Conservation (phyloP, 2,113 vertebrate genomes). For the Aplodontia rufa region DNA sequence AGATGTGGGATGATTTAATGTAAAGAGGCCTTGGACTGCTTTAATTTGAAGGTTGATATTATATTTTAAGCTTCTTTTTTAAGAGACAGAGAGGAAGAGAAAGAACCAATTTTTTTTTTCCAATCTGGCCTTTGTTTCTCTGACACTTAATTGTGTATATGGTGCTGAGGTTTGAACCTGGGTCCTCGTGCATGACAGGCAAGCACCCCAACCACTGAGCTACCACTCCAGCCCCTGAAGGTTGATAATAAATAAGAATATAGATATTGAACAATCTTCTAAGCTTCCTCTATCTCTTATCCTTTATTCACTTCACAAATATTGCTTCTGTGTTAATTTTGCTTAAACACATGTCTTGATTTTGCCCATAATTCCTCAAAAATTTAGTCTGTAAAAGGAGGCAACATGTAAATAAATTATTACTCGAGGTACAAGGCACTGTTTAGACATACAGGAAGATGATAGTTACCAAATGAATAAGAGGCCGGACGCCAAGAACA, state of each 20-base stretch:
- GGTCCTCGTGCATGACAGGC: too few relatives aligned
- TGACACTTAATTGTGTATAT: too few relatives aligned
- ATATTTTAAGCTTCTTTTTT: too few relatives aligned
- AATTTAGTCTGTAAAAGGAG: background rate
- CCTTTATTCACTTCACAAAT: background rate
- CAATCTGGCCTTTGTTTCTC: too few relatives aligned
- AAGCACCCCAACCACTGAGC: too few relatives aligned
- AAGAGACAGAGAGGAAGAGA: too few relatives aligned
- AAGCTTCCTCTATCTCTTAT: background rate
- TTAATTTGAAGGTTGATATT: background rate
- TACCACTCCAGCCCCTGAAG: too few relatives aligned
- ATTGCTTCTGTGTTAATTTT: background rate
- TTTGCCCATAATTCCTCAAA: background rate
- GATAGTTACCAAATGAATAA: background rate
- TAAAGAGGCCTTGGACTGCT: background rate
- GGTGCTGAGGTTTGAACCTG: too few relatives aligned
- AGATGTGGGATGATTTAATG: background rate
- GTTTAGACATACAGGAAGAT: background rate
- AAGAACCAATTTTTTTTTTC: too few relatives aligned
- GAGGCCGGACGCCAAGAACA: background rate
- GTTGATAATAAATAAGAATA: background rate
- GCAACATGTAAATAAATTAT: background rate
- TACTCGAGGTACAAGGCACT: background rate
- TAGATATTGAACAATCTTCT: background rate
- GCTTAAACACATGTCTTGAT: background rate